These are phyloP conservation scores for Chaetorhynchus papuensis DNA, from an alignment of 2,113 vertebrate genomes.

Conservation along the genomic window DNA sequence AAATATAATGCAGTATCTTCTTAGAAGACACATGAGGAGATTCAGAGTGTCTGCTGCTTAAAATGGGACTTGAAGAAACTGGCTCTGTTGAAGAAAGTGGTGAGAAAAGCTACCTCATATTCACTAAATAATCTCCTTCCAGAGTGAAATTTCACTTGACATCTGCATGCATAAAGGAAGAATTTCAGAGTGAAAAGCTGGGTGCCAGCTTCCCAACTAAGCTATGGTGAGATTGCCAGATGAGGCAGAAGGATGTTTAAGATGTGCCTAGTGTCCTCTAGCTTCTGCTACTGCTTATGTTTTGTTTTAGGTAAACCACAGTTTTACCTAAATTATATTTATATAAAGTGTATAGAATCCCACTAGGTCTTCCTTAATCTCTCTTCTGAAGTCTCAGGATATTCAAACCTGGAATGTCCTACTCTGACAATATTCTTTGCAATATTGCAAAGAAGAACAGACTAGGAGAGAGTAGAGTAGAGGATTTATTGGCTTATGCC, in stretches of 20 bases:
- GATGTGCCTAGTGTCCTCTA: background rate
- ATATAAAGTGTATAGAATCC: background rate
- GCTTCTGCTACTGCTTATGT: background rate
- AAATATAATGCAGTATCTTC: background rate
- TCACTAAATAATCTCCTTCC: background rate
- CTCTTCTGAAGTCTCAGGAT: background rate
- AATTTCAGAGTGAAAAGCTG: background rate
- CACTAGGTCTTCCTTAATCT: background rate
- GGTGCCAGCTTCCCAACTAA: background rate
- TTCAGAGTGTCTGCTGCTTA: background rate
- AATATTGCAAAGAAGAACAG: background rate
- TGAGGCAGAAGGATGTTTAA: background rate
- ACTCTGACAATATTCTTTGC: too few relatives aligned
- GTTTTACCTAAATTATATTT: background rate
- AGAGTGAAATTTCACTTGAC: background rate
- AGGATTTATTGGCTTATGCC: background rate
- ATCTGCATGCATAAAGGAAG: background rate
- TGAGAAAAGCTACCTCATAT: background rate
- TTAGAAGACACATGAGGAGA: background rate
- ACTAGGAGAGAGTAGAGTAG: background rate
- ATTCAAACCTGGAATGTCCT: background rate
- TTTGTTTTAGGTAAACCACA: background rate
- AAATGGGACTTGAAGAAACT: background rate
- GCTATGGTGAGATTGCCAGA: background rate
- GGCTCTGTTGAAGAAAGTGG: background rate